These are phyloP conservation scores for Tipula unca DNA, from an alignment of 2,888 invertebrate genomes.

Conservation along the genomic window DNA sequence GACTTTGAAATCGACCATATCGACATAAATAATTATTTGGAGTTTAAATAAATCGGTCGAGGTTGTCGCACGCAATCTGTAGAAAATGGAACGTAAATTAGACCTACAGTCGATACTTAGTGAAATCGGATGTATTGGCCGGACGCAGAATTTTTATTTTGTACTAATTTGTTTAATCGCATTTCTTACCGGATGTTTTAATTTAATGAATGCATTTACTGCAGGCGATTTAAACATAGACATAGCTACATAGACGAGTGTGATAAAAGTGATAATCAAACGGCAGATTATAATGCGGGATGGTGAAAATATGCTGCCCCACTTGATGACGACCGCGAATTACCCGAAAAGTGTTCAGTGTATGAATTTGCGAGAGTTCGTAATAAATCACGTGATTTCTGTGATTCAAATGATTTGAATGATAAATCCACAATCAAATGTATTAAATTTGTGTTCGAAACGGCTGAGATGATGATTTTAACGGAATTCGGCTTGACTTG, in stretches of 20 bases:
- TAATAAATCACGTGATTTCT: neutral
- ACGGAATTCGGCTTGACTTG: neutral
- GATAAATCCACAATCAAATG: neutral
- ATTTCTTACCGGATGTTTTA: neutral
- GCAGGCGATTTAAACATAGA: slow-evolving; percentile 14
- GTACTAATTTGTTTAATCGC: neutral
- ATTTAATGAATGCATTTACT: neutral
- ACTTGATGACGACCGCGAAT: neutral
- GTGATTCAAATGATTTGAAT: neutral
- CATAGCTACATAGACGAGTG: neutral
- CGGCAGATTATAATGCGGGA: neutral
- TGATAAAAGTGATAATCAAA: neutral
- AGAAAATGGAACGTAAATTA: neutral
- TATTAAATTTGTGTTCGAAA: neutral
- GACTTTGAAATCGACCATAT: too few relatives aligned
- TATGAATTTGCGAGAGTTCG: neutral
- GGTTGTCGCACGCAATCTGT: too few relatives aligned
- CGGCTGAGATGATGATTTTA: neutral
- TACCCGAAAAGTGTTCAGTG: neutral
- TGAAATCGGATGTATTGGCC: neutral
- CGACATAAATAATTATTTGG: too few relatives aligned
- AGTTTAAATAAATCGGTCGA: too few relatives aligned
- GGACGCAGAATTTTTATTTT: neutral
- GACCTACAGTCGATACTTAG: neutral
- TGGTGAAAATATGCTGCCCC: neutral